Base-by-base conservation (phyloP, 2,797 vertebrate species). In the Liasis olivaceus region DNA sequence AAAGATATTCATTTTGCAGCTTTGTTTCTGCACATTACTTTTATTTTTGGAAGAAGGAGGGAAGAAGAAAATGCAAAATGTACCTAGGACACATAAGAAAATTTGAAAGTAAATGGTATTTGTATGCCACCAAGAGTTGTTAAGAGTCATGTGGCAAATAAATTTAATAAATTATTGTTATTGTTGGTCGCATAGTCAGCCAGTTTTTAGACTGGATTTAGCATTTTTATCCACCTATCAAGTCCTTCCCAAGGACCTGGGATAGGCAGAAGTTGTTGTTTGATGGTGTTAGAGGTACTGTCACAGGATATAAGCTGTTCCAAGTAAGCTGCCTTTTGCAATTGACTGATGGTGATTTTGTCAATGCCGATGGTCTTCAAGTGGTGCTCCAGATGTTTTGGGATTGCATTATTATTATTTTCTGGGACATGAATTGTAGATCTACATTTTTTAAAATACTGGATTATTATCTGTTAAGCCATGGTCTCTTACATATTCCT, bases 401-500 rank as follows among this genome's bases (percentile, higher is more conserved):
- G 42, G 42, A 42, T 42, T 42, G 42, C 42, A 42, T 51, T 51
- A 51, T 77, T 31, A 42, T 77, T 77, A 42, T 77, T 77, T 77
- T 42, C 17, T 8, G 1, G 0, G 0, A 88, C 24, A 72, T 4
- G 7, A 92, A 72, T 72, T 93, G 26, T 47, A 94, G 54, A 93
- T 90, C 15, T 64, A 24, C 2, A 9, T 96, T 92, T 88, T 42
- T 85, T 91, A 1, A n/a, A 93, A 93, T 89, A 81, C 17, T 94
- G 9, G 59, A 91, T 20, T 59, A 60, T 66, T 1, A 0, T 91
- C 26, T 47, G 9, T 86, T 5, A 56, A 62, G 1, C 9, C 31
- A 47, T 1, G 63, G 6, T 89, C 31, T 63, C 8, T 88, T 60
- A 66, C n/a, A 51, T 64, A 31, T 56, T 66, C 51, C 54, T 64